Conservation (phyloP, 2,113 vertebrate species). For the Phylloscopus whistleri region DNA sequence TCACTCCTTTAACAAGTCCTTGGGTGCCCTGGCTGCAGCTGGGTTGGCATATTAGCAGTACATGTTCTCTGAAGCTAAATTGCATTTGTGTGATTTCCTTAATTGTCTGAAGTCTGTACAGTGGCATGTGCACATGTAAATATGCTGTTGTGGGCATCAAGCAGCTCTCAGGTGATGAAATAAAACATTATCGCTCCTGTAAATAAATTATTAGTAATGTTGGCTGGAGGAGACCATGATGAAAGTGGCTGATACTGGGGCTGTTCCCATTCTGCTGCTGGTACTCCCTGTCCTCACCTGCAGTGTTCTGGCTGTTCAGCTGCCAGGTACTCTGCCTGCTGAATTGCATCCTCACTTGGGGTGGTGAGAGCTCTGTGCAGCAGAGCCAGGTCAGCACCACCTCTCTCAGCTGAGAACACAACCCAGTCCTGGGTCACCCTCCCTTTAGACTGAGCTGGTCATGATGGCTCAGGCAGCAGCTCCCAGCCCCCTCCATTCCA, state of each 20-base stretch:
- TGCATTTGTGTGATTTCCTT: neutral
- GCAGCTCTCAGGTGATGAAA: neutral
- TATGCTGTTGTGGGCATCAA: neutral
- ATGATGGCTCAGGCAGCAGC: neutral
- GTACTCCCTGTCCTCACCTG: neutral
- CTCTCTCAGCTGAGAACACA: neutral
- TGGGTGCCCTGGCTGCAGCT: neutral
- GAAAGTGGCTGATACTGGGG: neutral
- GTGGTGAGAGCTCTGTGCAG: neutral
- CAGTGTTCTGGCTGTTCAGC: neutral
- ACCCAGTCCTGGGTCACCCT: neutral
- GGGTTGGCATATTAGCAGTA: neutral
- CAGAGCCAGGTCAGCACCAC: neutral
- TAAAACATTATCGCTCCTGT: neutral
- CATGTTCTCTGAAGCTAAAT: neutral
- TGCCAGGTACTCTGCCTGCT: neutral
- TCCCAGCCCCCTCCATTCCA: neutral
- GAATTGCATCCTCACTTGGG: neutral
- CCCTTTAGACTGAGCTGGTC: neutral
- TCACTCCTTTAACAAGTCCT: neutral
- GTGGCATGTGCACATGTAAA: neutral
- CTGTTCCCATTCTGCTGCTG: neutral
- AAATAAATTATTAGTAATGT: neutral
- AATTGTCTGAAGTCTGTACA: neutral
- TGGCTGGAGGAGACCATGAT: neutral